These are phyloP conservation scores for Reinhardtius hippoglossoides DNA, from an alignment of 2,113 vertebrate genomes.

Conservation along the genomic window DNA sequence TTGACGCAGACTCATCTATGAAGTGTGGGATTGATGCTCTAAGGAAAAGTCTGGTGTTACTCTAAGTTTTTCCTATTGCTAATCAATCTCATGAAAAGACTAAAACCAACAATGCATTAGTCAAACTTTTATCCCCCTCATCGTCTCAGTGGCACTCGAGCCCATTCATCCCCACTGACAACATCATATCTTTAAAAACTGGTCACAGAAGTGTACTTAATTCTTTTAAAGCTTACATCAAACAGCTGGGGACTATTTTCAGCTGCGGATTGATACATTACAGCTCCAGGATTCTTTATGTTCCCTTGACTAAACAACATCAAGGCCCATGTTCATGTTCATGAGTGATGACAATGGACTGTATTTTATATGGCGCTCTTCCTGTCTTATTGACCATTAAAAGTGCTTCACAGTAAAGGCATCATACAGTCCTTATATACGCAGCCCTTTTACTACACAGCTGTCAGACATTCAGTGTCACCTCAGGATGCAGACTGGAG, in stretches of 20 bases:
- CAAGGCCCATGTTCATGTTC: not conserved
- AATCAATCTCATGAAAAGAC: not conserved
- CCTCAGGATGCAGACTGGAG: not conserved
- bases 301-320: not conserved
- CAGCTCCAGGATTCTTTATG: not conserved
- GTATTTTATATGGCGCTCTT: not conserved
- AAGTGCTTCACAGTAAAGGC: not conserved
- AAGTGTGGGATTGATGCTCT: conserved; percentile 9
- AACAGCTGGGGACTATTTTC: conserved; percentile 1
- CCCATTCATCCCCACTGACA: not conserved
- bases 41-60: not conserved
- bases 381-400: not conserved
- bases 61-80: conserved; percentile 2
- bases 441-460: not conserved
- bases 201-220: not conserved
- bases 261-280: not conserved
- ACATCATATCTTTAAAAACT: not conserved
- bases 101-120: not conserved
- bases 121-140: not conserved
- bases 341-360: not conserved
- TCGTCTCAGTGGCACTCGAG: no score
- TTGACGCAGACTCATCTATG: not conserved
- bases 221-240: no score
- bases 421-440: not conserved
- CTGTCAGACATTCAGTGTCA: not conserved